Evolutionary conservation across 1,140 invertebrate species (phyloP).

Genomic region (Eufriesea mexicana): DNA sequence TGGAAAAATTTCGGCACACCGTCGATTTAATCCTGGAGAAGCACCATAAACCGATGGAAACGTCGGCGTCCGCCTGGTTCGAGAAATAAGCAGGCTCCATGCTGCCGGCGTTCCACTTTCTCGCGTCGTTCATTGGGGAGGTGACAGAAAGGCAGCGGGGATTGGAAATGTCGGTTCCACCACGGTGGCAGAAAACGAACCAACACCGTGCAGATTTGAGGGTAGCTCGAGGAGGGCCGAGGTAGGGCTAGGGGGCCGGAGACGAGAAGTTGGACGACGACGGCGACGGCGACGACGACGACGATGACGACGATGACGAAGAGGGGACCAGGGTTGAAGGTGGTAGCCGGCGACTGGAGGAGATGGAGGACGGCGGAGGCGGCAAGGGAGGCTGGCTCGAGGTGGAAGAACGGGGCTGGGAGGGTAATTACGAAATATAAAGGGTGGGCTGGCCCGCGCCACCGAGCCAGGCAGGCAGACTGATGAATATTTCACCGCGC

Average conservation of each 20-base stretch:
- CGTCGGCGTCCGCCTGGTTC: neutral
- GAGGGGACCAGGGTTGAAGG: constrained; percentile 28
- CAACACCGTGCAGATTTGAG: neutral
- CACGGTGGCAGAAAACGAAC: constrained; percentile 16
- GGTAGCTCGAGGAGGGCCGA: constrained; percentile 8
- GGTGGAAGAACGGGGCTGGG: constrained; percentile 71
- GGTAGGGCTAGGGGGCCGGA: constrained; percentile 15
- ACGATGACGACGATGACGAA: constrained; percentile 62
- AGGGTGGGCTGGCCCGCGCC: constrained; percentile 77
- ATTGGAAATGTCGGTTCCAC: constrained; percentile 63
- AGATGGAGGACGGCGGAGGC: constrained; percentile 46
- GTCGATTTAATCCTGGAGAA: no score
- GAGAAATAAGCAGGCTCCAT: constrained; percentile 29
- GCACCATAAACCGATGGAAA: neutral
- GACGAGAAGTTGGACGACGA: constrained; percentile 57
- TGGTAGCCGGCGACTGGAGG: constrained; percentile 46
- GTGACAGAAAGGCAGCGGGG: constrained; percentile 64
- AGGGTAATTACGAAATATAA: constrained; percentile 82
- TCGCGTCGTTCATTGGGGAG: constrained; percentile 41
- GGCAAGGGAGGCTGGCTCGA: constrained; percentile 67
- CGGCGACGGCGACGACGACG: constrained; percentile 60
- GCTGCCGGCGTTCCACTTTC: constrained; percentile 50
- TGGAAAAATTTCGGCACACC: no score
- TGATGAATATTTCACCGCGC: constrained; percentile 81
- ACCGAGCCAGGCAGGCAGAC: constrained; percentile 77